These are phyloP conservation scores for Chrysopilus asiliformis DNA, from an alignment of 2,888 invertebrate genomes.

Conservation along the genomic window DNA sequence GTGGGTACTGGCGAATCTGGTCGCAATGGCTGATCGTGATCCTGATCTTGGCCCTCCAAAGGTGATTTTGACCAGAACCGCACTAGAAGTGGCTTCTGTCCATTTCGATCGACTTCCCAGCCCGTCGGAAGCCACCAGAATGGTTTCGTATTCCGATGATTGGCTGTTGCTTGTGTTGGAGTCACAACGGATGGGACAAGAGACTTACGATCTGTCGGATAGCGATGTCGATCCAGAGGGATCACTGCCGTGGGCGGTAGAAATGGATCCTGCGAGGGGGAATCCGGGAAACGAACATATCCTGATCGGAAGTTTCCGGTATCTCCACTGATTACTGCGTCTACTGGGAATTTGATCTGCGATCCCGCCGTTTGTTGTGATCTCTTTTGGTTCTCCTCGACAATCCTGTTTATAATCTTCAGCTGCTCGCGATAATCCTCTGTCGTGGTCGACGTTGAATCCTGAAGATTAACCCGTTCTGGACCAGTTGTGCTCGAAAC, in stretches of 20 bases:
- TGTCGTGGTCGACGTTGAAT: no score
- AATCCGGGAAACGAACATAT: constrained; percentile 11
- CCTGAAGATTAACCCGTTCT: no score
- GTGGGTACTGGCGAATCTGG: constrained; percentile 1
- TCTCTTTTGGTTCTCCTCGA: constrained; percentile 13
- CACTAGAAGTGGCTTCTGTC: constrained; percentile 26
- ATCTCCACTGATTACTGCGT: background rate
- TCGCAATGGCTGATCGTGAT: constrained; percentile 1
- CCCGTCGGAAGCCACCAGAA: constrained; percentile 33
- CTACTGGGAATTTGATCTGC: constrained; percentile 9
- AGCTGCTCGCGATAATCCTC: constrained; percentile 12
- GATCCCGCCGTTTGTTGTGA: constrained; percentile 1
- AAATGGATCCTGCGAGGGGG: constrained; percentile 1
- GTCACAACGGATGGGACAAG: constrained; percentile 2
- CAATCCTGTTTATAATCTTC: constrained; percentile 13
- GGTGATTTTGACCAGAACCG: constrained; percentile 27
- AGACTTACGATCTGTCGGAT: constrained; percentile 13
- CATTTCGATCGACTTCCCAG: constrained; percentile 26
- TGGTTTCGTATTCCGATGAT: constrained; percentile 17
- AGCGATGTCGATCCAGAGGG: constrained; percentile 9
- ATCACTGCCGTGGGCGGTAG: constrained; percentile 1
- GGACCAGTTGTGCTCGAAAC: constrained; percentile 1
- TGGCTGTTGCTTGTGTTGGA: background rate
- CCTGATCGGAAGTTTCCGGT: constrained; percentile 5
- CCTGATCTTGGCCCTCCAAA: background rate